Evolutionary conservation across 2,113 vertebrate genomes (phyloP).

Genomic region (Anarrhichthys ocellatus): DNA sequence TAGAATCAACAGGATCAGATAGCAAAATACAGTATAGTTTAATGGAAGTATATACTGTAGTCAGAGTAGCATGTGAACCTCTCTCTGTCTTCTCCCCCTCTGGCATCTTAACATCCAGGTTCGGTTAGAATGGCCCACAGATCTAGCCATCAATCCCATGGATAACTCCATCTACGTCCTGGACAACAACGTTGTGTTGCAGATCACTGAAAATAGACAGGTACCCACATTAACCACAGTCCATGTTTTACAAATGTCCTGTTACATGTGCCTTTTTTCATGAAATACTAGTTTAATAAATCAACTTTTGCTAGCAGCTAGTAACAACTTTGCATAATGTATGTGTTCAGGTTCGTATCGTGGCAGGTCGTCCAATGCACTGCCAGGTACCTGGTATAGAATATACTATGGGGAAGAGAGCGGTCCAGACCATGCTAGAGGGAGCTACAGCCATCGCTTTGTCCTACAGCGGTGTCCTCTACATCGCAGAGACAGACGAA

Average conservation of each 20-base stretch:
- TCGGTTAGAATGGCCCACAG: slow-evolving; percentile 97
- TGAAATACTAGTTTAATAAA: background rate
- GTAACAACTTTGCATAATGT: background rate
- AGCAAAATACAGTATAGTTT: background rate
- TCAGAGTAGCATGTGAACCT: background rate
- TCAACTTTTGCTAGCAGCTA: background rate
- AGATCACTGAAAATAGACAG: slow-evolving; percentile 98
- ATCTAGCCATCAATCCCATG: slow-evolving; percentile 98
- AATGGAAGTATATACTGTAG: background rate
- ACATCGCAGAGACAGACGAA: slow-evolving; percentile 96
- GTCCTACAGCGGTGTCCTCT: slow-evolving; percentile 95
- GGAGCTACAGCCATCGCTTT: slow-evolving; percentile 93
- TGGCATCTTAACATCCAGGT: slow-evolving; percentile 81
- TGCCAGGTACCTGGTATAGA: slow-evolving; percentile 97
- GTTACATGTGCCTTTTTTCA: background rate
- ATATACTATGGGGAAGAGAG: slow-evolving; percentile 91
- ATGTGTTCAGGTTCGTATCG: slow-evolving; percentile 89
- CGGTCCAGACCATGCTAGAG: slow-evolving; percentile 94
- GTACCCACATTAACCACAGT: slow-evolving; percentile 26
- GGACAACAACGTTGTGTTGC: slow-evolving; percentile 98
- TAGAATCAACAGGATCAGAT: background rate
- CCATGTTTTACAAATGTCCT: background rate
- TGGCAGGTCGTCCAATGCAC: slow-evolving; percentile 96
- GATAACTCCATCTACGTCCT: slow-evolving; percentile 98
- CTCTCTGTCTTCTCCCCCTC: background rate